Conservation (phyloP, 2,888 invertebrate genomes). For the Sceliomorpha sp. region DNA sequence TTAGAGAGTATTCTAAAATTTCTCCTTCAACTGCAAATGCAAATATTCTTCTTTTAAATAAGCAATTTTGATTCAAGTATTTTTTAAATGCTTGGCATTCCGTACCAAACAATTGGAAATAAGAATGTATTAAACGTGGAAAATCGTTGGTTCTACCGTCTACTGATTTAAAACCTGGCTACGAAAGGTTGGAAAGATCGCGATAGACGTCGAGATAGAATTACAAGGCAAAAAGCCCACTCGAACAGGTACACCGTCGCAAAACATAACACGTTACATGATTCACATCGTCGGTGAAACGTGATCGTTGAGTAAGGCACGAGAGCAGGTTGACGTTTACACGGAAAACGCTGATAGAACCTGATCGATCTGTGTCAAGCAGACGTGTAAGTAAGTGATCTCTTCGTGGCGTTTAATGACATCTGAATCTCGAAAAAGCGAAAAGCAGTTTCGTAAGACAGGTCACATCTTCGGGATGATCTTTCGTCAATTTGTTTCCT, state of each 20-base stretch:
- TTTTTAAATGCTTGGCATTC: too few species aligned
- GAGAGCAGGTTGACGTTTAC: constrained; percentile 44
- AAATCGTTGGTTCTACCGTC: too few species aligned
- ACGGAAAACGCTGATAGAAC: constrained; percentile 51
- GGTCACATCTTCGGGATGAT: constrained; percentile 12
- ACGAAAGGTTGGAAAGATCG: background rate
- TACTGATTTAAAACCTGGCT: background rate
- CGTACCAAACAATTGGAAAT: too few species aligned
- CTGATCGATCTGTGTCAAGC: constrained; percentile 49
- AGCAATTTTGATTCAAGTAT: too few species aligned
- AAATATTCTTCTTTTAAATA: too few species aligned
- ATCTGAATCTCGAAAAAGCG: constrained; percentile 12
- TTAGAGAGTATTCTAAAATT: too few species aligned
- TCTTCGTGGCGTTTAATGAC: constrained; percentile 68
- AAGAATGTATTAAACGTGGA: too few species aligned
- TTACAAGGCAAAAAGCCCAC: constrained; percentile 31
- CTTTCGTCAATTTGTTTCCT: constrained; percentile 4
- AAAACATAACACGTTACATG: constrained; percentile 37
- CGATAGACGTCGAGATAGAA: constrained; percentile 9
- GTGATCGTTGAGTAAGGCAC: constrained; percentile 25
- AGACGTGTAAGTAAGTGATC: constrained; percentile 49
- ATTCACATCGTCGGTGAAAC: constrained; percentile 30
- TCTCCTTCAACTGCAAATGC: too few species aligned
- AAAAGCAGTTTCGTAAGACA: constrained; percentile 7
- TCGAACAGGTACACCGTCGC: constrained; percentile 10